A percentile compares a stretch with the other conserved stretches of the same genome.
These are phyloP conservation scores for Pollimyrus isidori DNA, from an alignment of 2,113 vertebrate genomes.

Conservation along the genomic window DNA sequence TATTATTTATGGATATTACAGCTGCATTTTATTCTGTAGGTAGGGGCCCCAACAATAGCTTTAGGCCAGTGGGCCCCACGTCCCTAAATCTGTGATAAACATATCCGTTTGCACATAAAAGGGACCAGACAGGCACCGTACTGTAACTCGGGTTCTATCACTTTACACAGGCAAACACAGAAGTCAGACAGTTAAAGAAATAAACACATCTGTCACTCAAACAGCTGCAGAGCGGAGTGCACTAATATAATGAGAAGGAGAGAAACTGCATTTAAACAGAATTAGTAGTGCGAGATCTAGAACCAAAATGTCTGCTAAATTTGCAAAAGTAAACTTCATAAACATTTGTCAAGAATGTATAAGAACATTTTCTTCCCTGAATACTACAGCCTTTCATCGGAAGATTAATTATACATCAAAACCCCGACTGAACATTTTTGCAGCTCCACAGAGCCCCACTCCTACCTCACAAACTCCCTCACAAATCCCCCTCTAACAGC, in stretches of 20 bases:
- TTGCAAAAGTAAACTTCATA: not conserved
- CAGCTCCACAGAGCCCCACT: slow-evolving; percentile 23
- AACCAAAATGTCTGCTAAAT: not conserved
- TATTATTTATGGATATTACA: not conserved
- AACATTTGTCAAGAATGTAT: not conserved
- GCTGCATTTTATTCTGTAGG: not conserved
- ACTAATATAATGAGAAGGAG: not conserved
- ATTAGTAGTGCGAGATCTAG: not conserved
- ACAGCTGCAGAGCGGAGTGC: not conserved
- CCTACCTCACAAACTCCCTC: slow-evolving; percentile 26
- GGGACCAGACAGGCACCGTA: not conserved
- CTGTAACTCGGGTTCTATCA: not conserved
- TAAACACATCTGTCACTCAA: not conserved
- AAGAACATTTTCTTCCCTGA: not conserved
- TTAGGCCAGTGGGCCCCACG: not conserved
- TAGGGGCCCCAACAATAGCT: not conserved
- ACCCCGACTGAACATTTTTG: slow-evolving; percentile 15
- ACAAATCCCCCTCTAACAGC: slow-evolving; percentile 19
- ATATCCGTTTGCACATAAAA: not conserved
- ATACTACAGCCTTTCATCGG: not conserved
- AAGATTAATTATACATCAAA: not conserved
- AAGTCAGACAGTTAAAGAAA: not conserved
- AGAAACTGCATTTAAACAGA: not conserved
- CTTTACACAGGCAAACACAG: not conserved
- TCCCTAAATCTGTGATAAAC: not conserved